Evolutionary conservation across 37 sponge, comb jelly and placozoan genomes (phyloP).

Genomic region (Oopsacas minuta): DNA sequence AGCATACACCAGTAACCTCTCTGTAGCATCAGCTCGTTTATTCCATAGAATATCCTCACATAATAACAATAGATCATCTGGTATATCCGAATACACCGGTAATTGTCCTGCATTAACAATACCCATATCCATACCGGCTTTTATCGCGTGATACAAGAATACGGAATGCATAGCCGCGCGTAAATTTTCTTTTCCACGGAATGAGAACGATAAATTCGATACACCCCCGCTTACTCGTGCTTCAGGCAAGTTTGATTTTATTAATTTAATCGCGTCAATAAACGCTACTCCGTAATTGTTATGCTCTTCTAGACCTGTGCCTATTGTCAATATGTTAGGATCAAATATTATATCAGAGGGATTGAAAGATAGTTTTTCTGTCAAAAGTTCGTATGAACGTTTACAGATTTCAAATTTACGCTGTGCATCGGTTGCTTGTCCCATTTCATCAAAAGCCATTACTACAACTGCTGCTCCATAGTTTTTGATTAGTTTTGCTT

Average conservation of each 20-base stretch:
- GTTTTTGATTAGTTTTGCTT: slow-evolving; percentile 54
- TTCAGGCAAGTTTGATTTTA: slow-evolving; percentile 65
- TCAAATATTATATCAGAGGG: slow-evolving; percentile 99
- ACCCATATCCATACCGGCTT: slow-evolving; percentile 98
- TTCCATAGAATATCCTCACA: slow-evolving; percentile 88
- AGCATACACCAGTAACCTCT: slow-evolving; percentile 84
- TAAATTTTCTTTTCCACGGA: slow-evolving; percentile 72
- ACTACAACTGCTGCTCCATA: slow-evolving; percentile 94
- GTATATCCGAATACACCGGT: slow-evolving; percentile 86
- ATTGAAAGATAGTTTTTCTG: slow-evolving; percentile 62
- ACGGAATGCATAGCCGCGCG: slow-evolving; percentile 95
- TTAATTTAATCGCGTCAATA: slow-evolving; percentile 61
- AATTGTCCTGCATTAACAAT: slow-evolving; percentile 98
- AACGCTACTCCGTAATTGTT: slow-evolving; percentile 74
- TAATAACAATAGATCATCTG: slow-evolving; percentile 43
- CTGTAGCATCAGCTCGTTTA: slow-evolving; percentile 58
- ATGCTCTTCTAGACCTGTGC: slow-evolving; percentile 93
- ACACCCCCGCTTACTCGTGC: slow-evolving; percentile 86
- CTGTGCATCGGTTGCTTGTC: slow-evolving; percentile 77
- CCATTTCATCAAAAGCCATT: slow-evolving; percentile 96
- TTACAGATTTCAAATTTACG: slow-evolving; percentile 69
- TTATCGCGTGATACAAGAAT: slow-evolving; percentile 91
- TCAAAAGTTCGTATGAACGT: slow-evolving; percentile 73
- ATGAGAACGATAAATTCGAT: slow-evolving; percentile 92
- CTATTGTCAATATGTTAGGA: slow-evolving; percentile 97